Evolutionary conservation across 2,888 invertebrate genomes (phyloP).

Genomic region (Monopis laevigella): DNA sequence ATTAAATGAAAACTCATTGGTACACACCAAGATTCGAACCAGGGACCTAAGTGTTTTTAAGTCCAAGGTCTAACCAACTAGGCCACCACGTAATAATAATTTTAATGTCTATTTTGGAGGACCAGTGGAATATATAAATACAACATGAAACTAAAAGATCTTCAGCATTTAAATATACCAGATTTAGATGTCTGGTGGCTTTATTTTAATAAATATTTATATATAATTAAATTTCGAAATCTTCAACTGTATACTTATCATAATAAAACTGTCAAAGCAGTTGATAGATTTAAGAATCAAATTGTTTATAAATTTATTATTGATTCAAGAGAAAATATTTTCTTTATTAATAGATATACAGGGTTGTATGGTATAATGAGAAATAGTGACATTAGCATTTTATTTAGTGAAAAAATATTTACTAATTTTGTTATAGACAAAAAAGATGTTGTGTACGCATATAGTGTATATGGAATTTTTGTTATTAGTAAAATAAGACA

Average conservation of each 20-base stretch:
- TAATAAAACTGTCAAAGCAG: conserved; percentile 28
- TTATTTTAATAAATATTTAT: conserved; percentile 33
- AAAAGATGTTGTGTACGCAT: conserved; percentile 34
- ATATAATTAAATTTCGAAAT: conserved; percentile 46
- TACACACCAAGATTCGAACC: no score
- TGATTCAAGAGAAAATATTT: conserved; percentile 36
- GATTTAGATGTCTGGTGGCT: conserved; percentile 54
- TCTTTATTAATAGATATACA: conserved; percentile 42
- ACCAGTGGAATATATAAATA: conserved; percentile 48
- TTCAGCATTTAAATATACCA: conserved; percentile 31
- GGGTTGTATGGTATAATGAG: conserved; percentile 39
- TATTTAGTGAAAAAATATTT: conserved; percentile 34
- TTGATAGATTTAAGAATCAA: conserved; percentile 26
- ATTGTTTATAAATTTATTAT: conserved; percentile 44
- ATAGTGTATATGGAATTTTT: conserved; percentile 46
- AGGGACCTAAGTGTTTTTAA: no score
- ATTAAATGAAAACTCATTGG: no score
- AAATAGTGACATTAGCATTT: conserved; percentile 21
- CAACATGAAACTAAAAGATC: conserved; percentile 25
- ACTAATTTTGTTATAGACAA: conserved; percentile 40
- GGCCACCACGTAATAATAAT: no score
- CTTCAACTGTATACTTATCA: conserved; percentile 36
- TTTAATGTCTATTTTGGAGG: no score
- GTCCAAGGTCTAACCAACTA: no score
- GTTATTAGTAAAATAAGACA: conserved; percentile 33